A percentile compares a stretch with the other conserved stretches of the same genome.
Conservation (phyloP, 2,888 invertebrate genomes). For the Alentia gelatinosa region DNA sequence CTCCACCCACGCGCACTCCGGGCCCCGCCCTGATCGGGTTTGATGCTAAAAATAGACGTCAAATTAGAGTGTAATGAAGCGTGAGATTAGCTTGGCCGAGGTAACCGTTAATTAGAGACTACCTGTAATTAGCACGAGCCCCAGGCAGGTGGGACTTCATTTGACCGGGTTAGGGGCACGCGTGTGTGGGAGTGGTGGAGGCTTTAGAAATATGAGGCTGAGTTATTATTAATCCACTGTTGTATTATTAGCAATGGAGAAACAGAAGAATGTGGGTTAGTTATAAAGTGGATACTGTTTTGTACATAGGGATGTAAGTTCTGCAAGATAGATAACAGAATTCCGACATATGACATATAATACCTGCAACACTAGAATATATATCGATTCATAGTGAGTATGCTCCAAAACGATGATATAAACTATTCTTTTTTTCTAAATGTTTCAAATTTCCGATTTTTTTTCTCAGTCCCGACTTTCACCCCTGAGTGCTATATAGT, state of each 20-base stretch:
- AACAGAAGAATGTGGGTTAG: no score
- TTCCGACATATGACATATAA: not conserved
- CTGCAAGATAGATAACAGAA: no score
- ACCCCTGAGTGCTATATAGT: no score
- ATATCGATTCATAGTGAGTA: no score
- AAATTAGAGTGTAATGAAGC: not conserved
- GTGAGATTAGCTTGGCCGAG: not conserved
- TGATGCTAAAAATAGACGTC: not conserved
- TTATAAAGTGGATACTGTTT: no score
- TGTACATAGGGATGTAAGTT: no score
- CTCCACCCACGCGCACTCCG: not conserved
- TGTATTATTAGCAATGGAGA: not conserved
- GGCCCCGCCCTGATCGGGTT: not conserved
- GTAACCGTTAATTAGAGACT: conserved; percentile 1
- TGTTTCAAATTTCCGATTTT: no score
- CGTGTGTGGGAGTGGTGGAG: not conserved
- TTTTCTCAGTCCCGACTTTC: no score
- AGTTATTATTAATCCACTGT: not conserved
- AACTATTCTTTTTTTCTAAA: no score
- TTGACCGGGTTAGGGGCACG: not conserved
- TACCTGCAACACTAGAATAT: no score
- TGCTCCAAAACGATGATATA: no score
- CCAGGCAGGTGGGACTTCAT: not conserved
- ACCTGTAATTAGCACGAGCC: not conserved
- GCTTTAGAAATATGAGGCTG: not conserved